Percentiles rank a stretch among this genome's conserved stretches.
These are phyloP conservation scores for Neofelis nebulosa DNA, from an alignment of 2,113 vertebrate genomes.

Conservation along the genomic window DNA sequence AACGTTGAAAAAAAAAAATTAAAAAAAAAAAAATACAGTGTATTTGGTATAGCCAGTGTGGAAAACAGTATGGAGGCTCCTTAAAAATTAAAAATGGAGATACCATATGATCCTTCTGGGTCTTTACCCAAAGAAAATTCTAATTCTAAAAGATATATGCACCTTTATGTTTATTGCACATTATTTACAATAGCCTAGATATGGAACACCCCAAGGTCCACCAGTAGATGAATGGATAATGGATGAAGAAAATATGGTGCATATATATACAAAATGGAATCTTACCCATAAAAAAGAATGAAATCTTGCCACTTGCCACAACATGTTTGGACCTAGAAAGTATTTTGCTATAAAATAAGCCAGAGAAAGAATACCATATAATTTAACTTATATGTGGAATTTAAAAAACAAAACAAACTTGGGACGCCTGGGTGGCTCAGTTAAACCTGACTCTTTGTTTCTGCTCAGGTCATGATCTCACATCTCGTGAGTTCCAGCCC, in stretches of 20 bases:
- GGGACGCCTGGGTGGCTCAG: no score
- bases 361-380: not conserved
- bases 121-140: not conserved
- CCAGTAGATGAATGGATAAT: not conserved
- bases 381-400: not conserved
- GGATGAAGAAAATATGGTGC: not conserved
- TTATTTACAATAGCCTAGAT: not conserved
- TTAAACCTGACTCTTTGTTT: no score
- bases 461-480: no score
- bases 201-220: not conserved
- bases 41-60: not conserved
- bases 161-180: not conserved
- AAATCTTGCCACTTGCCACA: not conserved
- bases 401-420: not conserved
- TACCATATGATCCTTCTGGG: not conserved
- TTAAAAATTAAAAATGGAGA: not conserved
- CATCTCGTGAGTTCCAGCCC: no score
- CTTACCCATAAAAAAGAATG: not conserved
- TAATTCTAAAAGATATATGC: not conserved
- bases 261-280: not conserved
- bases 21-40: not conserved
- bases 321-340: not conserved
- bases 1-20: no score
- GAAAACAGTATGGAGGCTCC: not conserved
- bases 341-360: not conserved